Base-by-base conservation (phyloP, 2,797 vertebrate species). In the Leptodactylus fallax region DNA sequence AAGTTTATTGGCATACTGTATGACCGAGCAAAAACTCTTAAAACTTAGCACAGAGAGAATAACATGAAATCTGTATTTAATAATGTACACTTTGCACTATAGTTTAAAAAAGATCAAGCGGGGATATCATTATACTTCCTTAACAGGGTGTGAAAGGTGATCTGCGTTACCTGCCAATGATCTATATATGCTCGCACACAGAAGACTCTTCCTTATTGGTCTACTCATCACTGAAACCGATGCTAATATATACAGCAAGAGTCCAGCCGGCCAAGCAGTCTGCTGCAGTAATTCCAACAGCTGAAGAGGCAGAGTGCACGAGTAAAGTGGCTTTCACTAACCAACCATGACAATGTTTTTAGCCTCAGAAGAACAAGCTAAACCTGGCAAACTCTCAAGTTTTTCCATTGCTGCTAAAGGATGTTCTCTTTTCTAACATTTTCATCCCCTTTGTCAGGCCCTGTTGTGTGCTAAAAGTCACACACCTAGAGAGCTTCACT, bases 341-440 rank as follows among this genome's bases (percentile, higher is more conserved):
- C 81, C 61, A 83, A 56, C 81, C 67, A 71, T 83, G 65, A 36
- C 63, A 56, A 71, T 82, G 61, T 71, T 69, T 56, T 55, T 56
- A 83, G 21, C 51, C 65, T 55, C 51, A 36, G 81, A 83, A 71
- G 65, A 21, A 55, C n/a, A 71, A 36, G 51, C 53, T 56, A 71
- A 53, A 72, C 51, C 51, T 83, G 81, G 51, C 67, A 83, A n/a
- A 13, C 51, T 45, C n/a, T 45, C n/a, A 45, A 51, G 3, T 36
- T 55, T 36, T 21, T 65, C 16, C 8, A 51, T 23, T 16, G 16
- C 47, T 71, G 11, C 16, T 17, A 23, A 3, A 82, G 49, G 47
- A 21, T 53, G 53, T 53, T 67, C 17, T 21, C 6, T 58, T 7
- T 55, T 71, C 65, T 56, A 69, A 56, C 63, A 56, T 55, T 83